phyloP scores from a whole-genome alignment of 2,113 vertebrate genomes.

The Oreochromis tanganicae region DNA sequence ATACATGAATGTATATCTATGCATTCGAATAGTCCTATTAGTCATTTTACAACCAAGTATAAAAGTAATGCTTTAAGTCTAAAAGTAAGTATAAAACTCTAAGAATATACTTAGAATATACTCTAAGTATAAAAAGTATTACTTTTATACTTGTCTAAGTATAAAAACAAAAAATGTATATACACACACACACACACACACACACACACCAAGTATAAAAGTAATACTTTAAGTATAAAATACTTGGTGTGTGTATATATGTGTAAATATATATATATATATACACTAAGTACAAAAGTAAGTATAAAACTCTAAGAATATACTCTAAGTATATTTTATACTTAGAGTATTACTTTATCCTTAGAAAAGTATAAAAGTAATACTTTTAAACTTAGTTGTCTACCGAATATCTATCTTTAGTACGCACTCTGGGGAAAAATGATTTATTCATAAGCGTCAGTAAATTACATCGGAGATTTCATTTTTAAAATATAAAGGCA shows the following conservation, averaged over 20 bases:
- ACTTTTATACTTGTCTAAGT: not conserved
- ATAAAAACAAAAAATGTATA: not conserved
- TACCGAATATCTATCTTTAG: not conserved
- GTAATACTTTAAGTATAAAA: not conserved
- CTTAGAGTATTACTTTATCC: not conserved
- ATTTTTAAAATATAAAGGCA: not conserved
- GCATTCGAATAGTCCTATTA: not conserved
- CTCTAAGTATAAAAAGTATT: not conserved
- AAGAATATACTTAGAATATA: not conserved
- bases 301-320: not conserved
- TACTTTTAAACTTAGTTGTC: not conserved
- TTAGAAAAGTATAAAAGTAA: not conserved
- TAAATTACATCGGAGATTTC: not conserved
- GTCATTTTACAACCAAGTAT: not conserved
- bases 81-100: not conserved
- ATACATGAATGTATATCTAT: not conserved
- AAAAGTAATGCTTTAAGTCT: not conserved
- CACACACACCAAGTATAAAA: not conserved
- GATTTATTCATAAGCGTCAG: not conserved
- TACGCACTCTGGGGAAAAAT: not conserved
- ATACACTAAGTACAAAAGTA: not conserved
- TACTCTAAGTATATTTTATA: not conserved
- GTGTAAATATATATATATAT: not conserved
- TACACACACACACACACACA: too few species aligned
- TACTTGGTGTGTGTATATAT: not conserved